Percentiles rank a stretch among this genome's conserved stretches.
Evolutionary conservation across 2,113 vertebrate species (phyloP).

Genomic region (Pontoporia blainvillei): DNA sequence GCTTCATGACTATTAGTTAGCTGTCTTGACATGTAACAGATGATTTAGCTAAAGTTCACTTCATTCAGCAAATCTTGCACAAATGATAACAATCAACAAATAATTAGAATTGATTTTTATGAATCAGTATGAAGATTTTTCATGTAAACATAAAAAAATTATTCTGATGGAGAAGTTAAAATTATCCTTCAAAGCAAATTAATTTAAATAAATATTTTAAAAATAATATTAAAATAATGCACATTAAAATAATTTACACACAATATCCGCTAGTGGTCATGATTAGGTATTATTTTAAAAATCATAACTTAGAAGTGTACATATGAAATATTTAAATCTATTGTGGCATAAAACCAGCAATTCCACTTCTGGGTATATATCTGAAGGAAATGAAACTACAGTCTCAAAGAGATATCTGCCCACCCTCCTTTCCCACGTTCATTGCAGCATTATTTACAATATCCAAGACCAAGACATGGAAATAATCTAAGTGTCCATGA

Average conservation of each 20-base stretch:
- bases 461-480: neutral
- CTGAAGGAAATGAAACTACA: neutral
- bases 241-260: neutral
- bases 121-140: neutral
- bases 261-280: neutral
- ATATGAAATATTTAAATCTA: neutral
- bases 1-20: neutral
- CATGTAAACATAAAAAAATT: neutral
- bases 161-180: neutral
- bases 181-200: neutral
- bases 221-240: neutral
- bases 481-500: neutral
- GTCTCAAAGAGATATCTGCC: neutral
- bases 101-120: neutral
- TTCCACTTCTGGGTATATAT: neutral
- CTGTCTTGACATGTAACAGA: neutral
- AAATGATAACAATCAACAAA: neutral
- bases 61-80: neutral
- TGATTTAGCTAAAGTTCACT: neutral
- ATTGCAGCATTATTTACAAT: neutral
- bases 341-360: neutral
- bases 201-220: neutral
- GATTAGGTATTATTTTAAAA: neutral
- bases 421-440: accelerated
- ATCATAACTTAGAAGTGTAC: neutral